Conservation (phyloP, 2,113 vertebrate genomes). For the Dasypus novemcinctus region DNA sequence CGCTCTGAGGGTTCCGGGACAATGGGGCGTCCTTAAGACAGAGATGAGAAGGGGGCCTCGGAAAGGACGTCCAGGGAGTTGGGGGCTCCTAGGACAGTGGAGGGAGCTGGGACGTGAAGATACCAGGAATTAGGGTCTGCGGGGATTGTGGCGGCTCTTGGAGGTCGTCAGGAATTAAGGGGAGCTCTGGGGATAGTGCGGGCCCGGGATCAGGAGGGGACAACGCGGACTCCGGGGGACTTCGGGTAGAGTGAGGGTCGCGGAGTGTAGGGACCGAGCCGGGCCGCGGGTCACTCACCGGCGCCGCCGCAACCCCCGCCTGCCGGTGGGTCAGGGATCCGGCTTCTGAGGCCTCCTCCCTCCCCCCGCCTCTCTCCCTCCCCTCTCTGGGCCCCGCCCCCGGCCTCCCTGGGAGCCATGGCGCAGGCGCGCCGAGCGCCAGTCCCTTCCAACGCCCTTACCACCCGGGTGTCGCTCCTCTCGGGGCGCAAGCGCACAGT, state of each 20-base stretch:
- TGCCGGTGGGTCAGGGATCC: slow-evolving; percentile 66
- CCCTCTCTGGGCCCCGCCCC: slow-evolving; percentile 61
- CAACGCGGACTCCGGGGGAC: background rate
- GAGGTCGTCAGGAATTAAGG: slow-evolving; percentile 40
- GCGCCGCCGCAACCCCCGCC: slow-evolving; percentile 71
- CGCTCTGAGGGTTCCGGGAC: background rate
- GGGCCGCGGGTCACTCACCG: slow-evolving; percentile 68
- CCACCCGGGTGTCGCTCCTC: background rate
- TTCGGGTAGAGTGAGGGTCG: slow-evolving; percentile 12
- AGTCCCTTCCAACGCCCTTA: background rate
- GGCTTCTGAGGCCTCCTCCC: slow-evolving; percentile 71
- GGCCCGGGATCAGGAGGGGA: background rate
- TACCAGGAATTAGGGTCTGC: background rate
- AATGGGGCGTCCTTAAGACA: background rate
- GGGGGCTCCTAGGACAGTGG: background rate
- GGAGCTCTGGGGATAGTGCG: background rate
- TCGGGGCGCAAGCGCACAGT: slow-evolving; percentile 58
- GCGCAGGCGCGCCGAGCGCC: slow-evolving; percentile 58
- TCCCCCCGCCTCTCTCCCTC: slow-evolving; percentile 11
- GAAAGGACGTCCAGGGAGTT: background rate
- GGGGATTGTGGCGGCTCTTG: background rate
- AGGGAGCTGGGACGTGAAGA: background rate
- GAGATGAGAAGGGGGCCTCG: background rate
- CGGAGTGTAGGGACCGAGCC: slow-evolving; percentile 40
- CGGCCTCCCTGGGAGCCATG: background rate